Conservation (phyloP, 2,888 invertebrate species). For the Sericinus montela region DNA sequence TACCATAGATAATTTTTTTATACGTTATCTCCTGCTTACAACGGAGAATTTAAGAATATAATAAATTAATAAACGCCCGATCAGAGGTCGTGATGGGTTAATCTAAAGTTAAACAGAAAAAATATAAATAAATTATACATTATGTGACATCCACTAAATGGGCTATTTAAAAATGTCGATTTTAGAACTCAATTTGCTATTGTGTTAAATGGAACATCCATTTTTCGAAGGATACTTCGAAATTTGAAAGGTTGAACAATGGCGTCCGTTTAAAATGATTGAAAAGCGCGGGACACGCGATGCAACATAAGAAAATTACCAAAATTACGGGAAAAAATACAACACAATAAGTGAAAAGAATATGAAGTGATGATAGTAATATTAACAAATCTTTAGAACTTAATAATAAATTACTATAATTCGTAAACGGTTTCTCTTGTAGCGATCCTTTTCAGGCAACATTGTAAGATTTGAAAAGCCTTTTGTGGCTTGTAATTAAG, state of each 20-base stretch:
- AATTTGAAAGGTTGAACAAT: not conserved
- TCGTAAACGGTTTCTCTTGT: too few species aligned
- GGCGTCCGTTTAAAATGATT: not conserved
- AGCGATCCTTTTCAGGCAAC: too few species aligned
- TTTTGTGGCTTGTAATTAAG: too few species aligned
- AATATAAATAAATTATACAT: too few species aligned
- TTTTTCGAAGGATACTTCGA: not conserved
- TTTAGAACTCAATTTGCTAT: not conserved
- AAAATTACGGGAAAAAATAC: not conserved
- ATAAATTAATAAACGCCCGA: too few species aligned
- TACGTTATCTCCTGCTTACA: too few species aligned
- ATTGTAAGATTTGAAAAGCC: too few species aligned
- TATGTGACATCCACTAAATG: not conserved
- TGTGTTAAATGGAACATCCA: too few species aligned
- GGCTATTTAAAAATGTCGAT: not conserved
- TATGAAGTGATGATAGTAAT: not conserved
- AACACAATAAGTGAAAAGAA: not conserved
- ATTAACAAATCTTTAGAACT: not conserved
- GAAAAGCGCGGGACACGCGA: constrained; percentile 1
- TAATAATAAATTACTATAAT: not conserved
- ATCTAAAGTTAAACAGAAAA: too few species aligned
- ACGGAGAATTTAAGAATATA: too few species aligned
- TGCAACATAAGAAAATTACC: not conserved
- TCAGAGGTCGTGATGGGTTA: too few species aligned
- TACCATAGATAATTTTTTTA: too few species aligned